A percentile compares a stretch with the other conserved stretches of the same genome.
Conservation (phyloP, 2,113 vertebrate genomes). For the Phyllostomus hastatus region DNA sequence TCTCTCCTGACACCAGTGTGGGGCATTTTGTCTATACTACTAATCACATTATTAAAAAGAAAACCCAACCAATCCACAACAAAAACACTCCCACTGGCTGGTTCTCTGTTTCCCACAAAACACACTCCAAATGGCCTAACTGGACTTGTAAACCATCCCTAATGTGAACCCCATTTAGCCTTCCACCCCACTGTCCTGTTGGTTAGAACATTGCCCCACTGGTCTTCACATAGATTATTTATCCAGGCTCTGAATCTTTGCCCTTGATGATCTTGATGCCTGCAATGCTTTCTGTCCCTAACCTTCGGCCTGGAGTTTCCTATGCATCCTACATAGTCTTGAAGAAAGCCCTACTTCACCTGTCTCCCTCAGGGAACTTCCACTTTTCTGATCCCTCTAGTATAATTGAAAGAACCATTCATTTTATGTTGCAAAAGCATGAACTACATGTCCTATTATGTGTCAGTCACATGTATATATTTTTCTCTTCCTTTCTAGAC, state of each 20-base stretch:
- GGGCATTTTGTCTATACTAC: background rate
- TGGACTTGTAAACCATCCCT: background rate
- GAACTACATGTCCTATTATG: background rate
- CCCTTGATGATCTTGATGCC: background rate
- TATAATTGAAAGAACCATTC: background rate
- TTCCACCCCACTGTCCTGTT: background rate
- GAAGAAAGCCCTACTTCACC: background rate
- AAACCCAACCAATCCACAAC: background rate
- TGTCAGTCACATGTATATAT: background rate
- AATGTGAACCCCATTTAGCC: background rate
- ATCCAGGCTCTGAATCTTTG: background rate
- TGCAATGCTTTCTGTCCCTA: background rate
- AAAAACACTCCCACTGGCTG: background rate
- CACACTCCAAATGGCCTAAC: background rate
- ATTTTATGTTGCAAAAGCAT: background rate
- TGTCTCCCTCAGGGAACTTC: background rate
- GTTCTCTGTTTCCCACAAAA: background rate
- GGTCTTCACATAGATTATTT: background rate
- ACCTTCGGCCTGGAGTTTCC: background rate
- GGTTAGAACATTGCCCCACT: background rate
- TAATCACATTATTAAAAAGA: background rate
- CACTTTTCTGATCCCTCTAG: background rate
- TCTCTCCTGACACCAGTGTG: background rate
- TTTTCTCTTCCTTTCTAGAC: constrained; percentile 21
- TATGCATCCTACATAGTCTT: background rate